Evolutionary conservation across 2,113 vertebrate species (phyloP), one percentile per base, ranked within the genome.

Genomic region (Channa maculata): DNA sequence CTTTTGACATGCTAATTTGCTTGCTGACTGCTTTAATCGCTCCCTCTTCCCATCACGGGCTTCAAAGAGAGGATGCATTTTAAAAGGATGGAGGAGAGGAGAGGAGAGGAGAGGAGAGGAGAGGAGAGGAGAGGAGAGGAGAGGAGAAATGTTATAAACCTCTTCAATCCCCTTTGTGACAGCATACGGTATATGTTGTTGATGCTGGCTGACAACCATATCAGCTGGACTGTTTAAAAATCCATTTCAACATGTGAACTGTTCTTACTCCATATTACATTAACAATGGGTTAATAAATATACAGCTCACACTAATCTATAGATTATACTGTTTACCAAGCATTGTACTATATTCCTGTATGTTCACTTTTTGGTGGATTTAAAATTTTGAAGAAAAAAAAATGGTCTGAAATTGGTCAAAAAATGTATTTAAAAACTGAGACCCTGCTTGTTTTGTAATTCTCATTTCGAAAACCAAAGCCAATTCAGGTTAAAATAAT

Each of bases 1-100:
- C 94, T 94, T 96, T 97, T 96, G 94, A 95, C 92, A 96, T 96
- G 95, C 91, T 96, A 95, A 96, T 96, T 93, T 94, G 82, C 94
- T 94, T 79, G 82, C 82, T 85, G 88, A 91, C 92, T 89, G 92
- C 93, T 94, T 94, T 95, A 94, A 92, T 93, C 94, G 88, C 65
- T 88, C 88, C 82, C 92, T 91, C 94, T 90, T 90, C 88, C 85
- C 90, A 89, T 91, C 86, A 54, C 85, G 5, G 80, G 88, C 95
- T 96, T 96, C 95, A 95, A 97, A 96, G 95, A 80, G 88, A 79
- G 86, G 94, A 92, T 88, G 91, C 86, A 92, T 95, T 95, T 94
- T 86, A 94, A 93, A 91, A 92, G 75, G 71, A 77, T 49, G 71
- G 75, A 41, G 49, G 57, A 69, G 72, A 65, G 71, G 65, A 74